Evolutionary conservation across 2,888 invertebrate species (phyloP), one percentile per base, ranked within the genome.

Genomic region (Drosophila pegasa): DNA sequence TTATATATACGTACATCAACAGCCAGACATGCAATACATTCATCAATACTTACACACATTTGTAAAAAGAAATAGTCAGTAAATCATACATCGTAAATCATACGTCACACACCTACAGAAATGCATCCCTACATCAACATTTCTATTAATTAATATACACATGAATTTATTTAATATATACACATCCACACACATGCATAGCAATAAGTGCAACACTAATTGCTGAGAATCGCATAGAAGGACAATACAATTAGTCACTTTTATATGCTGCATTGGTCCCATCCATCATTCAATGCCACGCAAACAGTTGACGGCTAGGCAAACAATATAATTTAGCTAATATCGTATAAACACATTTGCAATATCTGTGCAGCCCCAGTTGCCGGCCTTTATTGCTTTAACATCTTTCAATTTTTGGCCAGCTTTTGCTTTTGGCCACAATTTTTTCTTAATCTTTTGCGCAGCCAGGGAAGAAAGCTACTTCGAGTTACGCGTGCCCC

Each of bases 371-470:
- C 16, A 45, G 7, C 12, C 29, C 29, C 12, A 10, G 27, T 16
- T 27, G 27, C 2, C 29, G 18, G 16, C 27, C 16, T 12, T 45
- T 7, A 27, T 16, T 45, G 45, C 16, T 7, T 45, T 18, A 45
- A 12, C 10, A 16, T 16, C 10, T 16, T 27, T 12, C 29, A 7
- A 16, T 45, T 29, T 29, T 12, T 38, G 27, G 27, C 45, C 12
- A 2, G 3, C 0, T 45, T 29, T 45, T 16, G 16, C 12, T 16
- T 18, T 45, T 45, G 14, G 48, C 33, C 33, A 48, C 33, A 33
- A 35, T 9, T 33, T 48, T 48, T 48, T n/a, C 31, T 37, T 38
- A 55, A 43, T 41, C 55, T 55, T 41, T 43, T 25, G 18, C 40
- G 40, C 27, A 20, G 37, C 14, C 20, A 20, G 38, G 8, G 14